A percentile compares a stretch with the other conserved stretches of the same genome.
phyloP scores from a whole-genome alignment of 2,888 invertebrate species.

The Anticlea derivata region DNA sequence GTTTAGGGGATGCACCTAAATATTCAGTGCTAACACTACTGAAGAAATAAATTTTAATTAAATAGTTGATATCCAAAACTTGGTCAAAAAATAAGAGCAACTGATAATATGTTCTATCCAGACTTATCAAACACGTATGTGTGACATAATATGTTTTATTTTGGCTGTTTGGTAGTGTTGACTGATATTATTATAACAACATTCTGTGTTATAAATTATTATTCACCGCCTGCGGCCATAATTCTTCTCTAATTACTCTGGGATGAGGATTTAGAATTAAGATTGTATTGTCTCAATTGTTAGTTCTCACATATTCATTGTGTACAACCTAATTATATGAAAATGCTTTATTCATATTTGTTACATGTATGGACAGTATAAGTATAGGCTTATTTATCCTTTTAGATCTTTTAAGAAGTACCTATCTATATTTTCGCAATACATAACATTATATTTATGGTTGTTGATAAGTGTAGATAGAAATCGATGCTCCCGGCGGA shows the following conservation, averaged over 20 bases:
- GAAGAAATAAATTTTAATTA: conserved; percentile 34
- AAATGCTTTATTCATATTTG: not conserved
- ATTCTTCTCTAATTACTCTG: conserved; percentile 13
- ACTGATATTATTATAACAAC: not conserved
- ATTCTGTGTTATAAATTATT: not conserved
- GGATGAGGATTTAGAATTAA: conserved; percentile 5
- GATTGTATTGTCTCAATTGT: conserved; percentile 17
- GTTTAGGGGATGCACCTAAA: conserved; percentile 49
- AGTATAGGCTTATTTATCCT: too few species aligned
- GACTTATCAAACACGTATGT: conserved; percentile 9
- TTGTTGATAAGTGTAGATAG: conserved; percentile 19
- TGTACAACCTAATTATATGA: not conserved
- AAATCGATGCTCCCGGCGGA: conserved; percentile 16
- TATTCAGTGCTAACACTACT: conserved; percentile 46
- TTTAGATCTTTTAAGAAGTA: too few species aligned
- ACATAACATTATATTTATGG: not conserved
- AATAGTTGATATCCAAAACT: conserved; percentile 12
- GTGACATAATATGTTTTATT: not conserved
- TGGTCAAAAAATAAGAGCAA: conserved; percentile 10
- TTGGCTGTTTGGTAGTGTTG: not conserved
- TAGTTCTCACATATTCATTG: conserved; percentile 12
- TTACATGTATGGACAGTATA: not conserved
- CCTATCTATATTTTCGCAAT: too few species aligned
- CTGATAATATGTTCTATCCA: conserved; percentile 6
- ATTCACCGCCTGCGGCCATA: conserved; percentile 27